Conservation (phyloP, 2,888 invertebrate genomes). For the Agonopterix subpropinquella region DNA sequence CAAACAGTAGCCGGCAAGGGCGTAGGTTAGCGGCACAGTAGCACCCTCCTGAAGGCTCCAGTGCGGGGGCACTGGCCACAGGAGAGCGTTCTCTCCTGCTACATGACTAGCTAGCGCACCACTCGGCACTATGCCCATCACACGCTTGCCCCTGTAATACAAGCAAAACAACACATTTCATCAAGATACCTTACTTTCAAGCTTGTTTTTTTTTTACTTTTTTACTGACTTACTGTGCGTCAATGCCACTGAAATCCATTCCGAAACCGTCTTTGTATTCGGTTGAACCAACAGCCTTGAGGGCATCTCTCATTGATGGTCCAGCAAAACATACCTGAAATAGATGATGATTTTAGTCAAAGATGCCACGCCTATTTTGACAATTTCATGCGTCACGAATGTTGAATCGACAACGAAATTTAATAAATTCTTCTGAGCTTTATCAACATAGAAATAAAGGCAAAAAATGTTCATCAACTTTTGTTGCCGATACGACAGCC, state of each 20-base stretch:
- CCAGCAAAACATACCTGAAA: conserved; percentile 1
- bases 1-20: not conserved
- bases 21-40: not conserved
- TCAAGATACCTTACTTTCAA: not conserved
- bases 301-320: conserved; percentile 1
- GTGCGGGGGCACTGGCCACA: not conserved
- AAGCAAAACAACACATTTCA: too few relatives aligned
- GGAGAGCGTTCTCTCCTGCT: not conserved
- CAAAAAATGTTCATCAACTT: too few relatives aligned
- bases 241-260: conserved; percentile 5
- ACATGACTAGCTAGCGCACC: not conserved
- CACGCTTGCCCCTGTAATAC: not conserved
- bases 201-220: not conserved
- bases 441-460: too few relatives aligned
- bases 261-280: not conserved
- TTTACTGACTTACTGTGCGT: not conserved
- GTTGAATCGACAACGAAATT: too few relatives aligned
- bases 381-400: too few relatives aligned
- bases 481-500: too few relatives aligned
- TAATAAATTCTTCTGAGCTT: too few relatives aligned
- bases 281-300: not conserved
- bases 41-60: not conserved
- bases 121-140: not conserved
- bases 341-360: too few relatives aligned
- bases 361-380: too few relatives aligned